Base-by-base conservation (phyloP, 2,113 vertebrate species). In the Odocoileus hemionus region DNA sequence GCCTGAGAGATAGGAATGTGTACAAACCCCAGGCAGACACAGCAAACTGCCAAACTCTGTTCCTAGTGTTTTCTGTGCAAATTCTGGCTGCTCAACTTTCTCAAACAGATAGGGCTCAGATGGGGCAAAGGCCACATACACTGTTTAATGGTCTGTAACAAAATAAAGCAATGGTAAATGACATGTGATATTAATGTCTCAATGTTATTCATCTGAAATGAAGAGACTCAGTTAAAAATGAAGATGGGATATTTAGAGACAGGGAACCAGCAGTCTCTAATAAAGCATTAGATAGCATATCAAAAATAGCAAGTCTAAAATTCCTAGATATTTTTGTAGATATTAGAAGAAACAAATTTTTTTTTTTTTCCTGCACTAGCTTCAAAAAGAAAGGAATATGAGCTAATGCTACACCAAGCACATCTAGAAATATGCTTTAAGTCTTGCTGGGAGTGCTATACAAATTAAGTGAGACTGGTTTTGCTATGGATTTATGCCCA, bases 21-120 rank as follows among this genome's bases (percentile, higher is more conserved):
- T 90, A 96, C 89, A 95, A 76, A 89, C 57, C 86, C 92, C 93
- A 89, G 9, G 36, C 98, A 90, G 93, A 94, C 25, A 91, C 1
- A 96, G 83, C 33, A 86, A 96, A 97, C 88, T 87, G 88, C 57
- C 95, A 98, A 89, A 98, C 93, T 94, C 36, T 84, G 1, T 5
- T 60, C 83, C 93, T 91, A 89, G 10, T 94, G 90, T 96, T 98
- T 94, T 96, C 79, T 98, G 97, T 96, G 52, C 43, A 97, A 97
- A 96, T 80, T 36, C 33, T 82, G 33, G 52, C 78, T 95, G 91
- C 95, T 95, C 97, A 85, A 70, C 36, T 95, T 95, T 50, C 85
- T 94, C 39, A 89, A 86, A 95, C n/a, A 95, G 82, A 11, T 89
- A 96, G 83, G 95, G 45, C 6, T 2, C 88, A 94, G 79, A 52